Conservation (phyloP, 1,140 invertebrate genomes). For the Brachionus plicatilis region DNA sequence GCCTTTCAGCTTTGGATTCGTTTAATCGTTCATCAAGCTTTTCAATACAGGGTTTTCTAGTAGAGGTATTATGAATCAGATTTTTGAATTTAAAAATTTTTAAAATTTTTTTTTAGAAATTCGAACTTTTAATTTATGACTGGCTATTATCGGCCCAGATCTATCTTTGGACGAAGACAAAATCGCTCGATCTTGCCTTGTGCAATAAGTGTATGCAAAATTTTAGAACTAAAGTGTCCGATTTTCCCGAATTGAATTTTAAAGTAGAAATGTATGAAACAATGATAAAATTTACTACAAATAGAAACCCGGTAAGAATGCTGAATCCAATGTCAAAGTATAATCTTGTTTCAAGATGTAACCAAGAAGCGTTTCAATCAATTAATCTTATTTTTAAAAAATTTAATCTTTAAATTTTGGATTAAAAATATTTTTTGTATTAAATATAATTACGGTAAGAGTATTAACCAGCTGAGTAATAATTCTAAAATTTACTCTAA, state of each 20-base stretch:
- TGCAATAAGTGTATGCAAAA: conserved; percentile 4
- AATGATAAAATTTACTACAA: neutral
- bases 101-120: neutral
- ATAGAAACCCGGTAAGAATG: conserved; percentile 20
- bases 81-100: neutral
- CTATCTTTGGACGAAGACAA: conserved; percentile 3
- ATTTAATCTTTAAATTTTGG: conserved; percentile 21
- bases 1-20: neutral
- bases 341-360: neutral
- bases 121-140: conserved; percentile 26
- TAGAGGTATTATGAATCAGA: neutral
- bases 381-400: conserved; percentile 19
- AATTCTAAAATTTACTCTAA: neutral
- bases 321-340: neutral
- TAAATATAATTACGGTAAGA: neutral
- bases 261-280: conserved; percentile 35
- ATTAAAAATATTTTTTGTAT: neutral
- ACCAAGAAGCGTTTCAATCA: conserved; percentile 36
- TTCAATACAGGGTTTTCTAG: neutral
- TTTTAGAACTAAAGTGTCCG: neutral
- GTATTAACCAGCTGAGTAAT: neutral
- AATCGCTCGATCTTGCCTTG: neutral
- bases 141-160: neutral
- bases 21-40: neutral
- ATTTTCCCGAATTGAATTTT: conserved; percentile 16